These are phyloP conservation scores for Tiliacea citrago DNA, from an alignment of 2,888 invertebrate species.

Conservation along the genomic window DNA sequence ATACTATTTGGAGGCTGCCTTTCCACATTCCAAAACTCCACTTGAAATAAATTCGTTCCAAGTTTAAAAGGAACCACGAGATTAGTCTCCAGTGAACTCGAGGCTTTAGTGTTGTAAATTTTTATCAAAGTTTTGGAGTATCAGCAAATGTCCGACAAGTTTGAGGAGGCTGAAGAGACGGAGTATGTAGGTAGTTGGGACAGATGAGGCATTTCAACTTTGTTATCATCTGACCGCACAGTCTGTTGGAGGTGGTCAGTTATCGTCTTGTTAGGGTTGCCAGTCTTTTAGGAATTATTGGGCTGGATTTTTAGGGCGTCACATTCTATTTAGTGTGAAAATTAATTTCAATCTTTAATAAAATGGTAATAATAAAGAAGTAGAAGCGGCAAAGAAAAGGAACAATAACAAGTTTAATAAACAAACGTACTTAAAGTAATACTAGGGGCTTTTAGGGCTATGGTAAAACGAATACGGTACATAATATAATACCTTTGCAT, in stretches of 20 bases:
- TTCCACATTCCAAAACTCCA: neutral
- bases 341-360: neutral
- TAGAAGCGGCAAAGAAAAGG: neutral
- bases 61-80: conserved; percentile 1
- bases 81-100: neutral
- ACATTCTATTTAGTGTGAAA: too few relatives aligned
- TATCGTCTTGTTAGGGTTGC: conserved; percentile 22
- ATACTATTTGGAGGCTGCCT: neutral
- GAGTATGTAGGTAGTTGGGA: conserved; percentile 13
- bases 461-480: too few relatives aligned
- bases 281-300: neutral
- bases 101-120: conserved; percentile 8
- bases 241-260: conserved; percentile 23
- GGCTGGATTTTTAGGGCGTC: too few relatives aligned
- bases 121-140: conserved; percentile 31
- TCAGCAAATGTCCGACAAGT: conserved; percentile 33
- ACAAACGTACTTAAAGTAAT: neutral
- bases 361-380: neutral
- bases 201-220: conserved; percentile 36
- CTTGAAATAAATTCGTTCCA: neutral
- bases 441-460: too few relatives aligned
- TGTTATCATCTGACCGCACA: conserved; percentile 46
- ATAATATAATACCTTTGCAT: too few relatives aligned
- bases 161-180: conserved; percentile 34
- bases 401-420: neutral